phyloP scores from a whole-genome alignment of 2,888 invertebrate genomes.

The Hypena proboscidalis region DNA sequence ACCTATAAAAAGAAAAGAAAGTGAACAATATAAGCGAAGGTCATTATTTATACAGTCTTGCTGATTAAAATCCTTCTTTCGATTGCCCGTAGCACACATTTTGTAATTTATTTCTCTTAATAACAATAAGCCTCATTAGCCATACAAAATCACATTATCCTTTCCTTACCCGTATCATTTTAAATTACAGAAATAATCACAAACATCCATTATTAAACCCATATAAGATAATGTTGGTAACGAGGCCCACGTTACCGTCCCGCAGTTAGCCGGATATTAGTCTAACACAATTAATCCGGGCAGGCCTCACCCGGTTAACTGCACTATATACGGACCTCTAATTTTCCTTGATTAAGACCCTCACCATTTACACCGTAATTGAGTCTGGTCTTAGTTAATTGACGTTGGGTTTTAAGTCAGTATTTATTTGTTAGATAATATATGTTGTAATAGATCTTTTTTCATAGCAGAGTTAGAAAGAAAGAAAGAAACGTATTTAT shows the following conservation, averaged over 20 bases:
- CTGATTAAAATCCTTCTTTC: no score
- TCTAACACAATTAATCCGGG: conserved; percentile 46
- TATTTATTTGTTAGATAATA: no score
- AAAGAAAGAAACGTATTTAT: no score
- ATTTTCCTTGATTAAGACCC: conserved; percentile 29
- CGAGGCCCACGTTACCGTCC: conserved; percentile 31
- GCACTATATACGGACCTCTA: conserved; percentile 25
- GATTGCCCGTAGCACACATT: no score
- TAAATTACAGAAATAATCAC: conserved; percentile 6
- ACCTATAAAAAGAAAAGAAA: no score
- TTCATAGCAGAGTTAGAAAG: no score
- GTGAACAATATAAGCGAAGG: no score
- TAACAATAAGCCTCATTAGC: no score
- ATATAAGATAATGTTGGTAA: conserved; percentile 20
- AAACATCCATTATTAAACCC: conserved; percentile 8
- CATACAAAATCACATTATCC: no score
- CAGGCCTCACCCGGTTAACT: conserved; percentile 23
- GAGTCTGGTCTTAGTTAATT: conserved; percentile 4
- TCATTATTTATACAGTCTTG: no score
- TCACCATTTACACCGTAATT: conserved; percentile 28
- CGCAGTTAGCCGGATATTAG: conserved; percentile 37
- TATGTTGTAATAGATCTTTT: no score
- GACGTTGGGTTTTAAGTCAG: not conserved
- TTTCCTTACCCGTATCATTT: conserved; percentile 5
- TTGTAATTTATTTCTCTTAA: no score